phyloP scores from a whole-genome alignment of 2,113 vertebrate genomes.

The Orientallactaga bullata region DNA sequence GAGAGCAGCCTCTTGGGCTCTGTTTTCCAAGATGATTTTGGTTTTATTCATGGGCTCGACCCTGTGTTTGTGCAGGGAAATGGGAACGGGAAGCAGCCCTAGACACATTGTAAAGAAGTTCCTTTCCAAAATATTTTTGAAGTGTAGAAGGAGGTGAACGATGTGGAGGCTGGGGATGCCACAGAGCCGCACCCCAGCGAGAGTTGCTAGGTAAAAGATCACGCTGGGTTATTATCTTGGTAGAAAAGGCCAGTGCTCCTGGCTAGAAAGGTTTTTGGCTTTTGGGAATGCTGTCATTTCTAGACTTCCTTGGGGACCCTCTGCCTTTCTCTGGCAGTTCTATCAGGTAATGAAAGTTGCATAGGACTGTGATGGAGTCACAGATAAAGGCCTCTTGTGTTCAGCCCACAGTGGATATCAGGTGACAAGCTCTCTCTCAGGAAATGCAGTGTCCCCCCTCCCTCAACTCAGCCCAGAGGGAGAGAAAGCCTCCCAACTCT shows the following conservation, averaged over 20 bases:
- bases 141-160: conserved; percentile 24
- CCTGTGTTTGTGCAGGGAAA: conserved; percentile 67
- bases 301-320: conserved; percentile 33
- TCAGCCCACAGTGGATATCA: conserved; percentile 18
- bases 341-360: conserved; percentile 65
- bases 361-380: conserved; percentile 32
- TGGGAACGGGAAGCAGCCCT: conserved; percentile 54
- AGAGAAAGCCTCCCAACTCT: background rate
- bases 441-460: conserved; percentile 11
- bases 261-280: background rate
- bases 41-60: conserved; percentile 55
- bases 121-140: conserved; percentile 79
- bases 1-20: conserved; percentile 28
- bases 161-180: background rate
- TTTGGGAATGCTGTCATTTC: background rate
- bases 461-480: background rate
- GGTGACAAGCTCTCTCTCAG: conserved; percentile 48
- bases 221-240: background rate
- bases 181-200: no score
- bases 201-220: conserved; percentile 13
- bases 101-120: conserved; percentile 70
- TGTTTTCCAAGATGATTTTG: conserved; percentile 49
- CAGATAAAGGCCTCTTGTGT: conserved; percentile 71
- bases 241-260: background rate
- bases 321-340: conserved; percentile 25